Evolutionary conservation across 2,113 vertebrate species (phyloP), one percentile per base, ranked within the genome.

Genomic region (Perccottus glenii): DNA sequence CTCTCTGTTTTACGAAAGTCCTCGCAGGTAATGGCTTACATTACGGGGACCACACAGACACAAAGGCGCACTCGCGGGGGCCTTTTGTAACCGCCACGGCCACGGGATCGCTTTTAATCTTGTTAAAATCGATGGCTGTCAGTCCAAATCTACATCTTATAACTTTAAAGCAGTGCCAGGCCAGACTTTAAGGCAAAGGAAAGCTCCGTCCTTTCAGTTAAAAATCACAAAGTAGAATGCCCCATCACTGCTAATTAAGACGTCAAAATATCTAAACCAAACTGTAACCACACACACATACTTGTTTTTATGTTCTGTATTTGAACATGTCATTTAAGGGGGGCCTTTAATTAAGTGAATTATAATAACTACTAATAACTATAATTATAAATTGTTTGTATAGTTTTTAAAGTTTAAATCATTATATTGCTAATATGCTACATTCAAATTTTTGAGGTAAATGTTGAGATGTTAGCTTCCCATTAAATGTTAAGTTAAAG

Each of bases 11-110:
- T 70, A 60, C 65, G 63, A 77, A 81, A 73, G 47, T 58, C 67
- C 71, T 83, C 77, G 78, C 81, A 87, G 85, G 88, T 88, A 85
- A 85, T 84, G 77, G 64, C 82, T 75, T 60, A 70, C 77, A 76
- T 78, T 67, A 64, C 42, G n/a, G 52, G 64, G 69, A 85, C 83
- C 85, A 85, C 81, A 83, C 86, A 83, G 75, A 74, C 47, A 77
- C 73, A 75, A 77, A 81, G 73, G 77, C 47, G 5, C 64, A 70
- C 67, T 64, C 8, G 33, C 59, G 5, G 73, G 68, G 52, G 19
- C 19, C 64, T 63, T 80, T 68, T 74, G 73, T 79, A 61, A 3
- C 5, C 70, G 43, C 60, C 60, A 73, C 68, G 70, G 12, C 53
- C 0, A 35, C 77, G 45, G 11, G 70, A 78, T 87, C 75, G 73